Conservation (phyloP, 2,113 vertebrate genomes). For the Ceyx cyanopectus region DNA sequence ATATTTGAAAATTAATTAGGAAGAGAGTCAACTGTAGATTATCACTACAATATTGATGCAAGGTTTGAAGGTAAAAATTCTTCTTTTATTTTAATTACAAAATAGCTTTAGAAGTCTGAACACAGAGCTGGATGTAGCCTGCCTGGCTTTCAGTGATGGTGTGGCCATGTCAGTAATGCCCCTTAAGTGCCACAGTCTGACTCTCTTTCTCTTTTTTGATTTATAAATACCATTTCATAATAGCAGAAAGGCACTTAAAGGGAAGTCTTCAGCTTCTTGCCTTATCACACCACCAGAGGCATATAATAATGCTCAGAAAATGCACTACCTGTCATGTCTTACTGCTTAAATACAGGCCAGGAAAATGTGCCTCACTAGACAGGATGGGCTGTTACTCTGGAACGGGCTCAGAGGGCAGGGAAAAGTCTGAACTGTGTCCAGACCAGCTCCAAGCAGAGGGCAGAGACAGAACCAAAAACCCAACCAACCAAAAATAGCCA, state of each 20-base stretch:
- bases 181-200: conserved; percentile 23
- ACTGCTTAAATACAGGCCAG: conserved; percentile 40
- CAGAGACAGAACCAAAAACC: background rate
- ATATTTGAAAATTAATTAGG: conserved; percentile 9
- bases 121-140: background rate
- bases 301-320: conserved; percentile 58
- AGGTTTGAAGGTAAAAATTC: conserved; percentile 14
- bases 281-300: background rate
- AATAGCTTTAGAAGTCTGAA: conserved; percentile 33
- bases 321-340: conserved; percentile 30
- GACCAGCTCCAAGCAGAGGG: background rate
- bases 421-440: background rate
- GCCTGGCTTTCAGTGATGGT: conserved; percentile 16
- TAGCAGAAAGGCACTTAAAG: conserved; percentile 39
- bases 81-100: background rate
- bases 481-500: background rate
- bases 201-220: background rate
- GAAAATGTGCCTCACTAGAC: background rate
- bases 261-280: conserved; percentile 10
- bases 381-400: background rate
- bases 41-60: background rate
- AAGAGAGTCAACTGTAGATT: background rate
- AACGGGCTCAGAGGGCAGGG: background rate
- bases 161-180: background rate
- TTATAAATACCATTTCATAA: conserved; percentile 54